Base-by-base conservation (phyloP, 2,888 invertebrate species). In the Chirona hameri region DNA sequence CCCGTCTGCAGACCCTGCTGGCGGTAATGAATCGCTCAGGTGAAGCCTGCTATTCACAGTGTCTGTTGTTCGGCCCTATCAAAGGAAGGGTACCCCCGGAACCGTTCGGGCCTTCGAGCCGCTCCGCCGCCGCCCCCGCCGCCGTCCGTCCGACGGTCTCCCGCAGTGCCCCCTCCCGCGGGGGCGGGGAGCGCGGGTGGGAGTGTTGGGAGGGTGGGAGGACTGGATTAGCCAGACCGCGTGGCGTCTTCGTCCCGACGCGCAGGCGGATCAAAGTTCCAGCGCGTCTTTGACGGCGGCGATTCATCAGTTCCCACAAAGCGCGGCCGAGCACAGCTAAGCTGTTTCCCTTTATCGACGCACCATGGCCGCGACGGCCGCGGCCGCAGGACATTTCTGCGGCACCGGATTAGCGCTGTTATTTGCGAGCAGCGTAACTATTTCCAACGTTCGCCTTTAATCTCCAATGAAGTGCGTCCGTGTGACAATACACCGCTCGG, bases 401-500 rank as follows among this genome's bases (percentile, higher is more conserved):
- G 39, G 39, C 24, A 39, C 24, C 46, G 21, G 76, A 76, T 76
- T 76, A 76, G 39, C 76, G 24, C 10, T 76, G 76, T 76, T 76
- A 76, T 76, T 76, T 39, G 52, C 12, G 76, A 9, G 21, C 39
- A 24, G 39, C 12, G 46, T 76, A 39, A 39, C 39, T 24, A 27
- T 46, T 27, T 39, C 76, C 31, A 27, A 24, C 76, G 76, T 10
- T 39, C 46, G 76, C 76, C 39, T 76, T 76, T 76, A 76, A 76
- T 76, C 76, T 76, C 76, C 46, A 76, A 76, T 76, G 76, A 76
- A 76, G 76, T 76, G 76, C 76, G 76, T 5, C 72, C 27, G 31
- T 15, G 15, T 2, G 69, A 72, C 72, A 72, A 72, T 72, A 15
- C 29, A 5, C 31, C 9, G 27, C 24, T 27, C 72, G 52, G 12